phyloP scores from a whole-genome alignment of 2,888 invertebrate genomes.

The Drosophila kuntzei region DNA sequence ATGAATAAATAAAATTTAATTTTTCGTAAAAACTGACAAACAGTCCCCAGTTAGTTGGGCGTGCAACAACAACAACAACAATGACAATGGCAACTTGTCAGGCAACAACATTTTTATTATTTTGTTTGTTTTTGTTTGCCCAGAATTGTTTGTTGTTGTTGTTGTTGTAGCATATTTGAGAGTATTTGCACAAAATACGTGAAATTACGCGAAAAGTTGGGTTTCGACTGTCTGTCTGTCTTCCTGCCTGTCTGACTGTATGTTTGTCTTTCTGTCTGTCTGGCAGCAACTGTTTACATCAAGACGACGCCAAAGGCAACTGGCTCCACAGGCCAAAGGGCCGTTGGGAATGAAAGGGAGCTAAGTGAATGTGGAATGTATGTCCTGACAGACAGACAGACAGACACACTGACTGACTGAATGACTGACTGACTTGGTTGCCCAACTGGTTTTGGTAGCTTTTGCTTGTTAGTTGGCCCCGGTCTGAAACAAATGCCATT shows the following conservation, averaged over 20 bases:
- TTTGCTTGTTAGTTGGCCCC: slow-evolving; percentile 55
- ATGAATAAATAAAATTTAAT: slow-evolving; percentile 78
- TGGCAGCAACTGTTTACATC: slow-evolving; percentile 37
- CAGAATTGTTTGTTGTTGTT: slow-evolving; percentile 36
- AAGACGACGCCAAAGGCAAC: slow-evolving; percentile 60
- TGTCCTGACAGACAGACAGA: slow-evolving; percentile 19
- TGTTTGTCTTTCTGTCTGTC: slow-evolving; percentile 29
- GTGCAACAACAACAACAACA: slow-evolving; percentile 10
- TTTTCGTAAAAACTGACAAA: slow-evolving; percentile 71
- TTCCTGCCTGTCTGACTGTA: slow-evolving; percentile 31
- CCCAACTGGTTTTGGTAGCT: slow-evolving; percentile 36
- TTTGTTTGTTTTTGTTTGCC: slow-evolving; percentile 9
- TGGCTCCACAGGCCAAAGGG: slow-evolving; percentile 33
- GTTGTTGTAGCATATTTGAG: slow-evolving; percentile 69
- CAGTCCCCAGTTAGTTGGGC: slow-evolving; percentile 48
- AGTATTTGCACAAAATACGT: slow-evolving; percentile 77
- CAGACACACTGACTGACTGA: neutral
- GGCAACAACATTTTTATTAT: slow-evolving; percentile 43
- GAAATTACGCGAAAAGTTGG: slow-evolving; percentile 76
- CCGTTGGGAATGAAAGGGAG: slow-evolving; percentile 41
- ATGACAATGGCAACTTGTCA: slow-evolving; percentile 51
- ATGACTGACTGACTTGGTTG: slow-evolving; percentile 11
- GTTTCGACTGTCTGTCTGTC: slow-evolving; percentile 30
- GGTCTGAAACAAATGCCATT: slow-evolving; percentile 63
- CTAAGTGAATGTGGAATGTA: slow-evolving; percentile 50